phyloP scores from a whole-genome alignment of 1,140 invertebrate genomes.

The Trichonephila inaurata region DNA sequence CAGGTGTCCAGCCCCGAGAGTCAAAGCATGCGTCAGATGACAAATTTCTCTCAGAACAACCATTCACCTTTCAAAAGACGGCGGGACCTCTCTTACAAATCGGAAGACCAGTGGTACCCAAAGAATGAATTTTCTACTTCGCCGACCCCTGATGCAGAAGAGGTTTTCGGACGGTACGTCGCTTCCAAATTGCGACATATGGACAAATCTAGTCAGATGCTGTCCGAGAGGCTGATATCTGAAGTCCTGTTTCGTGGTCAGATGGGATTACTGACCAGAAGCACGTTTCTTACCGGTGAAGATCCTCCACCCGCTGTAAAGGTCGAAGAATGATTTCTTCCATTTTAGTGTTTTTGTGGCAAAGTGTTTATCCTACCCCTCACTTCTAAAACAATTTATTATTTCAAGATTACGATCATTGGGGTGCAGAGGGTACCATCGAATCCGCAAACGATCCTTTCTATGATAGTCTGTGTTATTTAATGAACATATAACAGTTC shows the following conservation, averaged over 20 bases:
- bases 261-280: conserved; percentile 31
- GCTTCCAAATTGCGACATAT: conserved; percentile 49
- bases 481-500: too few species aligned
- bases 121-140: neutral
- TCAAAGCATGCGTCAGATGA: neutral
- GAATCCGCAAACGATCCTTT: too few species aligned
- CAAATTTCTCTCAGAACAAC: neutral
- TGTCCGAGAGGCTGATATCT: conserved; percentile 65
- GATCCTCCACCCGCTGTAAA: neutral
- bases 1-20: conserved; percentile 35
- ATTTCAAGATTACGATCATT: too few species aligned
- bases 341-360: too few species aligned
- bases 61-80: neutral
- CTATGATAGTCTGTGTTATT: too few species aligned
- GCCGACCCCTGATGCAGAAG: neutral
- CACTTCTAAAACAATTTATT: too few species aligned
- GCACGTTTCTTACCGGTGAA: neutral
- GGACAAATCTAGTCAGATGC: conserved; percentile 26
- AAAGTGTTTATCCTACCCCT: too few species aligned
- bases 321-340: conserved; percentile 18
- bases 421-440: too few species aligned
- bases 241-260: conserved; percentile 60
- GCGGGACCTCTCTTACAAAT: neutral
- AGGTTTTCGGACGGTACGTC: conserved; percentile 50
- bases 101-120: neutral